Evolutionary conservation across 2,888 invertebrate genomes (phyloP), one percentile per base, ranked within the genome.

Genomic region (Cephus rjabovi): DNA sequence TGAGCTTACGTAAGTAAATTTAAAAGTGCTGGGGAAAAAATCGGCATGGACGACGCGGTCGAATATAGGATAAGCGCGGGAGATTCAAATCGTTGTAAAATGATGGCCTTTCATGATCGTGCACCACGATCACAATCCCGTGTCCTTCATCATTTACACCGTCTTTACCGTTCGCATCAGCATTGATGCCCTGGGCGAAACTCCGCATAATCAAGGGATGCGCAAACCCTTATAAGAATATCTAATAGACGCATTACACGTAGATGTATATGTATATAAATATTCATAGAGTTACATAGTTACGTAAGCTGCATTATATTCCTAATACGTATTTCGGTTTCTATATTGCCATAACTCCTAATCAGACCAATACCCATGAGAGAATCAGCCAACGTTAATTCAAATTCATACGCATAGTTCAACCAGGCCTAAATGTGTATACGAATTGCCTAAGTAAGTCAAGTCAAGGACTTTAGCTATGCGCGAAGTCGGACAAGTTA

Each of bases 351-450:
- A 56, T 56, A 56, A 56, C 56, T 56, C 56, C 56, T 56, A 56
- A 56, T 56, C 56, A 56, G 56, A 56, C 56, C 15, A 23, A 56
- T 56, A 37, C 9, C 56, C 56, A 56, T 23, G 56, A 56, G 23
- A 56, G 56, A 56, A 56, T 23, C 56, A 15, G 56, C 56, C 56
- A 56, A 56, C 56, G 73, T 74, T 80, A 82, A 83, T 79, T 80
- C 76, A 81, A 78, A 84, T 84, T 85, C 80, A 82, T 85, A 81
- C 79, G 81, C 81, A 75, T 78, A 83, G 84, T 84, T 84, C 78
- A 79, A 68, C 79, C 12, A 30, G 11, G 35, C n/a, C 12, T 23
- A 56, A 15, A 23, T 56, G 56, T 56, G 23, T 30, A 30, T 34
- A 34, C 71, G 71, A 71, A 71, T 56, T 56, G 56, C 56, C 9